These are phyloP conservation scores for Merops nubicus DNA, from an alignment of 2,113 vertebrate species.

Conservation along the genomic window DNA sequence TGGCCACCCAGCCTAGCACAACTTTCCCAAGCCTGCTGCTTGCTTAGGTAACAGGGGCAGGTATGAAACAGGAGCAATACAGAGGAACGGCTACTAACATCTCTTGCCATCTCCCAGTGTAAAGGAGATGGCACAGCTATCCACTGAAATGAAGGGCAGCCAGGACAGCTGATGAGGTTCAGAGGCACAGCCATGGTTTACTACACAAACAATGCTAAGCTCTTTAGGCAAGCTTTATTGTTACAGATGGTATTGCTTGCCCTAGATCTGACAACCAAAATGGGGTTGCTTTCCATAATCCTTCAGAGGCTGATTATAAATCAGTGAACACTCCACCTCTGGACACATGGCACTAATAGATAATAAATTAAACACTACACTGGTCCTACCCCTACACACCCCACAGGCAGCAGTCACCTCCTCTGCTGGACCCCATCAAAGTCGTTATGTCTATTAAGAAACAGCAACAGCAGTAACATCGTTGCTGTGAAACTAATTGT, in stretches of 20 bases:
- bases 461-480: background rate
- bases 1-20: background rate
- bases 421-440: background rate
- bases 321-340: constrained; percentile 14
- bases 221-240: constrained; percentile 39
- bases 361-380: constrained; percentile 17
- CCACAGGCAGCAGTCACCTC: background rate
- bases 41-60: background rate
- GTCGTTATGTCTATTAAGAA: background rate
- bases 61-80: background rate
- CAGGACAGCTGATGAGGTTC: background rate
- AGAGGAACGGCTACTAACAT: background rate
- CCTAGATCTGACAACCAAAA: constrained; percentile 29
- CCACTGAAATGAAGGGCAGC: background rate
- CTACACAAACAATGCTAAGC: background rate
- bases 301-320: constrained; percentile 47
- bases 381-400: background rate
- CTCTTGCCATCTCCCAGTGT: background rate
- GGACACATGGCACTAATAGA: background rate
- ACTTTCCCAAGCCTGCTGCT: background rate
- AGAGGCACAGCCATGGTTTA: background rate
- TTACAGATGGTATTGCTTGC: constrained; percentile 34
- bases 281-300: constrained; percentile 15
- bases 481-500: background rate
- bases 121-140: background rate